These are phyloP conservation scores for Operophtera brumata DNA, from an alignment of 2,888 invertebrate species.

Conservation along the genomic window DNA sequence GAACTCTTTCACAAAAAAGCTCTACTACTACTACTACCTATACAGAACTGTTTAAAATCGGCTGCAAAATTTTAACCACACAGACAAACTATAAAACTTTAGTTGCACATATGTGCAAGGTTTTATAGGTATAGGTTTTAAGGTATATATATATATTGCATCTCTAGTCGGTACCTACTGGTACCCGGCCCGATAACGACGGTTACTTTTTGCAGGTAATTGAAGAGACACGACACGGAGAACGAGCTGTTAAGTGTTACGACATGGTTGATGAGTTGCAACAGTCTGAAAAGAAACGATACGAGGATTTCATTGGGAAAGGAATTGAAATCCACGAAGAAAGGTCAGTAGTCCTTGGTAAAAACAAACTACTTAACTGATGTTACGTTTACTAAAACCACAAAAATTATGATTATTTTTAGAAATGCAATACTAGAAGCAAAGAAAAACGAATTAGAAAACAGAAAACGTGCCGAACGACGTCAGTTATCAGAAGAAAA, in stretches of 20 bases:
- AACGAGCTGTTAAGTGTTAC: conserved; percentile 34
- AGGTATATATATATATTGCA: too few species aligned
- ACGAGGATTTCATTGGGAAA: conserved; percentile 47
- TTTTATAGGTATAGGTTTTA: too few species aligned
- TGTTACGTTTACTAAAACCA: background rate
- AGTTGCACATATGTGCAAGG: too few species aligned
- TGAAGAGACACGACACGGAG: conserved; percentile 34
- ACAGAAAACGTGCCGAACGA: conserved; percentile 11
- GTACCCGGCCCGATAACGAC: background rate
- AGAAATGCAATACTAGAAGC: conserved; percentile 16
- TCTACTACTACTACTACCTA: too few species aligned
- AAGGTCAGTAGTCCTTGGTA: conserved; percentile 27
- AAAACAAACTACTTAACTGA: background rate
- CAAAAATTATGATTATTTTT: background rate
- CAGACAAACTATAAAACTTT: too few species aligned
- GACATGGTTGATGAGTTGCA: conserved; percentile 41
- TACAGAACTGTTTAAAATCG: too few species aligned
- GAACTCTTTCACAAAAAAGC: too few species aligned
- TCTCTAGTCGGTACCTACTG: too few species aligned
- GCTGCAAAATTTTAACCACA: too few species aligned
- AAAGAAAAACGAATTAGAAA: conserved; percentile 8
- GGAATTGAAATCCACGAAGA: conserved; percentile 36
- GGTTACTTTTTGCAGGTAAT: conserved; percentile 36
- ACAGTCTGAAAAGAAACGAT: conserved; percentile 38
- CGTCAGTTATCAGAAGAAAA: conserved; percentile 17